These are phyloP conservation scores for Hypocryptadius cinnamomeus DNA, from an alignment of 2,113 vertebrate species.

Conservation along the genomic window DNA sequence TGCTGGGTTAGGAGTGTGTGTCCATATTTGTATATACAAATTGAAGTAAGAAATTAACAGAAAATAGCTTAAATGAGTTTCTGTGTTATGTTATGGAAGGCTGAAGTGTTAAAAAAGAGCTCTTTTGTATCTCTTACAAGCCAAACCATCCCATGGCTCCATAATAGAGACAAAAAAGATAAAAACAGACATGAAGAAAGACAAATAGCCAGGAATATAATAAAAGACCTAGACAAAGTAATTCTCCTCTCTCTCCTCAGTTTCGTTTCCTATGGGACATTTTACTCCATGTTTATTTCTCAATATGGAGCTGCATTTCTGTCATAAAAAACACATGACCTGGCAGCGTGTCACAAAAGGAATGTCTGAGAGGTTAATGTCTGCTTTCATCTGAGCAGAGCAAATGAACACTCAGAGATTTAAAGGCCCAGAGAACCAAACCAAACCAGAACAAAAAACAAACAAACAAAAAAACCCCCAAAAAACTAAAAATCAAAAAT, in stretches of 20 bases:
- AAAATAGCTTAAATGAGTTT: background rate
- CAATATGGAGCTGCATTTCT: background rate
- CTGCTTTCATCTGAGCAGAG: background rate
- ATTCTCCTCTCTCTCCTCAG: background rate
- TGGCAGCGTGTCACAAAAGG: fast-evolving
- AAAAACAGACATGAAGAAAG: background rate
- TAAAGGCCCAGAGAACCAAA: background rate
- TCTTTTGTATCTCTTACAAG: background rate
- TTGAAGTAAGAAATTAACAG: background rate
- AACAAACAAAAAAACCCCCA: too few relatives aligned
- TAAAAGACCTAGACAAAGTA: background rate
- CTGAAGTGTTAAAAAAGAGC: background rate
- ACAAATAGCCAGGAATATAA: background rate
- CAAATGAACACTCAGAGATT: background rate
- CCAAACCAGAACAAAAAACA: background rate
- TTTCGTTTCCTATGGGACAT: background rate
- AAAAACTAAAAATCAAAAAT: too few relatives aligned
- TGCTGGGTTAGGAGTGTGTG: fast-evolving
- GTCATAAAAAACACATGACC: background rate
- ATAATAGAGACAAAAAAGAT: background rate
- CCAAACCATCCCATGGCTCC: background rate
- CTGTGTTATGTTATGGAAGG: background rate
- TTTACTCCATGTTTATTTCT: background rate
- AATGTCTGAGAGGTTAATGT: background rate
- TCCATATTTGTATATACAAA: background rate